Evolutionary conservation across 2,113 vertebrate species (phyloP).

Genomic region (Aspiorhynchus laticeps): DNA sequence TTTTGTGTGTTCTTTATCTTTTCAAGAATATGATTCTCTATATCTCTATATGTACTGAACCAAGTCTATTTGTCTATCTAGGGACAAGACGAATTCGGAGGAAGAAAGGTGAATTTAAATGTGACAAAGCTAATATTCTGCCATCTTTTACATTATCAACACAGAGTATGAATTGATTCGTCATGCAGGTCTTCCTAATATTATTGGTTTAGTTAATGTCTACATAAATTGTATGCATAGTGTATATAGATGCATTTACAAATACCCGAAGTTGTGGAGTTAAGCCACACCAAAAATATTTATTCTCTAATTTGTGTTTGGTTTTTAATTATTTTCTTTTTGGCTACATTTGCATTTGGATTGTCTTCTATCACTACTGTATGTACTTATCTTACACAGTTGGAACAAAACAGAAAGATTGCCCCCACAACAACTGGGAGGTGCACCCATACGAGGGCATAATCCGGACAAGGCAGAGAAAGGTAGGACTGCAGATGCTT

Average conservation of each 20-base stretch:
- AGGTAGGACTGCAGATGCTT: background rate
- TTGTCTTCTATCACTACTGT: background rate
- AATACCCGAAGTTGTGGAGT: background rate
- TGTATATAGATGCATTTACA: background rate
- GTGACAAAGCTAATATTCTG: background rate
- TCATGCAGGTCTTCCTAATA: background rate
- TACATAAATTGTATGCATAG: constrained; percentile 12
- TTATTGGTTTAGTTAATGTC: constrained; percentile 2
- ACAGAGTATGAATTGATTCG: background rate
- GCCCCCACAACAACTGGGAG: background rate
- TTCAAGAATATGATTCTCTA: background rate
- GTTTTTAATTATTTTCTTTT: background rate
- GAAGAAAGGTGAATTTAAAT: background rate
- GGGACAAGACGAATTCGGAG: background rate
- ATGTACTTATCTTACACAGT: background rate
- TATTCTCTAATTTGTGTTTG: background rate
- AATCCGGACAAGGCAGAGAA: background rate
- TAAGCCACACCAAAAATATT: background rate
- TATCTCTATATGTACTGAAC: no score
- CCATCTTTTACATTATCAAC: background rate
- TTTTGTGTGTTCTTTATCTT: background rate
- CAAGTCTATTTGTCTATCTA: no score
- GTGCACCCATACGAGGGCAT: background rate
- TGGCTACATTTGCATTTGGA: background rate
- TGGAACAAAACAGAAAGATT: background rate